Evolutionary conservation across 2,113 vertebrate genomes (phyloP).

Genomic region (Nesogale talazaci): DNA sequence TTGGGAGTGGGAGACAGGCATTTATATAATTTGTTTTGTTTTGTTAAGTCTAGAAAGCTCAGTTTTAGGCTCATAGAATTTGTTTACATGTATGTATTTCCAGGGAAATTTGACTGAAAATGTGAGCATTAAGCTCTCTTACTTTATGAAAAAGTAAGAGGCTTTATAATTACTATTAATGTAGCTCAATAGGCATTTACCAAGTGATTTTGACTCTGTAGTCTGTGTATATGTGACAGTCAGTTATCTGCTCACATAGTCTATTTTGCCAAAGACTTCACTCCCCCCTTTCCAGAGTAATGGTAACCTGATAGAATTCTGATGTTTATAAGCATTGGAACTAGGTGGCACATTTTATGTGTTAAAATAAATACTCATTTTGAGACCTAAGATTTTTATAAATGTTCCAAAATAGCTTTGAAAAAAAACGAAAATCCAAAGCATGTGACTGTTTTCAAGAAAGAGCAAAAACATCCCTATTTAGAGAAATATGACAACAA

Average conservation of each 20-base stretch:
- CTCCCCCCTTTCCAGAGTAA: slow-evolving; percentile 15
- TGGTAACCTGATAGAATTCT: slow-evolving; percentile 37
- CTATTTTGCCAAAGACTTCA: slow-evolving; percentile 29
- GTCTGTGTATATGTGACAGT: not conserved
- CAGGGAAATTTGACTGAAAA: slow-evolving; percentile 31
- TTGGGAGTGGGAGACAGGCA: not conserved
- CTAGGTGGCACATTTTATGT: slow-evolving; percentile 54
- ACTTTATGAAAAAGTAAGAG: slow-evolving; percentile 18
- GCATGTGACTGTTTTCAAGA: slow-evolving; percentile 2
- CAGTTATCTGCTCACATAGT: not conserved
- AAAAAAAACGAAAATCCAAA: slow-evolving; percentile 53
- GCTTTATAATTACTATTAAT: not conserved
- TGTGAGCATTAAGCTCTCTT: slow-evolving; percentile 12
- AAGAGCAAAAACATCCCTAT: slow-evolving; percentile 4
- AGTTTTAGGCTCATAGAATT: not conserved
- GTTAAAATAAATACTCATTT: slow-evolving; percentile 75
- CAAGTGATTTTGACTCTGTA: slow-evolving; percentile 21
- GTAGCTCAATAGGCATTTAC: not conserved
- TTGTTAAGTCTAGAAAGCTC: not conserved
- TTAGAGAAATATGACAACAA: slow-evolving; percentile 23
- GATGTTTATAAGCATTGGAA: slow-evolving; percentile 29
- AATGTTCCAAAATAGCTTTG: slow-evolving; percentile 52
- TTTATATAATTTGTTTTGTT: not conserved
- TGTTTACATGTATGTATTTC: not conserved
- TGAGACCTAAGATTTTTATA: slow-evolving; percentile 66